These are phyloP conservation scores for Euwallacea fornicatus DNA, from an alignment of 1,140 invertebrate species.

Conservation along the genomic window DNA sequence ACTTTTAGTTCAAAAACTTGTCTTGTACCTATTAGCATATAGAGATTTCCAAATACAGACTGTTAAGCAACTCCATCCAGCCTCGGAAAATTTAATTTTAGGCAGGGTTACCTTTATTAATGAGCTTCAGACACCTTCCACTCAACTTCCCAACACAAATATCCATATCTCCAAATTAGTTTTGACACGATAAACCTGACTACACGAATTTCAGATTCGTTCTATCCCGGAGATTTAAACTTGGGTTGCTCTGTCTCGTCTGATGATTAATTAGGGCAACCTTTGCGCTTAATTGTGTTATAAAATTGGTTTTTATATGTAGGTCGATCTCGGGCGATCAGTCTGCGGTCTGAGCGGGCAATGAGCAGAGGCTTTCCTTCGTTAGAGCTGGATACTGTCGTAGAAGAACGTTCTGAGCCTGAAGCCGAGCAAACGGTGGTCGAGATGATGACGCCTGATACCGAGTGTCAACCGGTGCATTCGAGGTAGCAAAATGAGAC, in stretches of 20 bases:
- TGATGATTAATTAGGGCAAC: no score
- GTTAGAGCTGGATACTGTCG: conserved; percentile 76
- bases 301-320: background rate
- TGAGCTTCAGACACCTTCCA: background rate
- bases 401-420: conserved; percentile 76
- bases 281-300: no score
- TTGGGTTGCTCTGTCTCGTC: no score
- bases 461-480: conserved; percentile 52
- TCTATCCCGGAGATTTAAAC: background rate
- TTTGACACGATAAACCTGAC: conserved; percentile 11
- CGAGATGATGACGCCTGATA: conserved; percentile 60
- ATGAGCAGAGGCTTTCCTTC: conserved; percentile 68
- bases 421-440: conserved; percentile 59
- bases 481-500: conserved; percentile 57
- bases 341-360: conserved; percentile 65
- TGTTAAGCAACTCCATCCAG: background rate
- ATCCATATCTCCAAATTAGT: conserved; percentile 4
- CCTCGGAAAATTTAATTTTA: background rate
- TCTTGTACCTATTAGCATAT: no score
- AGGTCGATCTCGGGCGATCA: conserved; percentile 60
- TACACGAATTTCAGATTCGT: conserved; percentile 3
- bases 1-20: no score
- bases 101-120: conserved; percentile 5
- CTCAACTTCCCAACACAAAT: conserved; percentile 4
- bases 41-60: no score